Conservation (phyloP, 1,140 invertebrate species). For the Drosophila persimilis region DNA sequence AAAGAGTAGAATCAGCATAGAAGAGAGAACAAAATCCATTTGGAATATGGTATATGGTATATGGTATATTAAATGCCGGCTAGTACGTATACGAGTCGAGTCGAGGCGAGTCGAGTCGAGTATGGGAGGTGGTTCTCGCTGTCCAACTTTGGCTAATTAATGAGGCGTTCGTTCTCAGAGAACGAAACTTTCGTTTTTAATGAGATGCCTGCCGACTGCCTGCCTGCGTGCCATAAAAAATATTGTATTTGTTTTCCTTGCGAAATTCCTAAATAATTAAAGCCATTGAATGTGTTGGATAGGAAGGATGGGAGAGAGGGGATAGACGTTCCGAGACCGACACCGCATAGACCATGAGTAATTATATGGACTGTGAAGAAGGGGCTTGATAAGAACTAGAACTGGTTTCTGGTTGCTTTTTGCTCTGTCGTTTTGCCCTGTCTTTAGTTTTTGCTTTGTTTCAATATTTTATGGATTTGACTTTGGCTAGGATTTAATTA, state of each 20-base stretch:
- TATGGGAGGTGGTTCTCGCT: conserved; percentile 33
- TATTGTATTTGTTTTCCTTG: conserved; percentile 14
- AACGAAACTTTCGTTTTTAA: conserved; percentile 77
- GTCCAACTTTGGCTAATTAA: conserved; percentile 66
- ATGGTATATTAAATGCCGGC: conserved; percentile 30
- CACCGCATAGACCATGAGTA: conserved; percentile 53
- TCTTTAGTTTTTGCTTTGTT: conserved; percentile 34
- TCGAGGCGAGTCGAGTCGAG: no score
- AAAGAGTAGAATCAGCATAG: background rate
- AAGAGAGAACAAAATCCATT: conserved; percentile 8
- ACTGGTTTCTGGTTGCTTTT: conserved; percentile 52
- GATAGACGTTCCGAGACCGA: no score
- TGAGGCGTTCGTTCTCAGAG: conserved; percentile 47
- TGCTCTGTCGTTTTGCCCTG: conserved; percentile 3
- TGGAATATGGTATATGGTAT: no score
- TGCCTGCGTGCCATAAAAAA: conserved; percentile 40
- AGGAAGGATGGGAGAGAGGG: background rate
- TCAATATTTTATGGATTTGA: conserved; percentile 52
- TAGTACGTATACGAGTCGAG: conserved; percentile 4
- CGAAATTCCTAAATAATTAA: conserved; percentile 71
- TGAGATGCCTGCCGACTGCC: conserved; percentile 38
- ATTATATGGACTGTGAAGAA: conserved; percentile 73
- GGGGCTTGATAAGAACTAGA: conserved; percentile 75
- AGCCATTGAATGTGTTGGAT: conserved; percentile 49
- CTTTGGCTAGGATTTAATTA: conserved; percentile 69